phyloP scores from a whole-genome alignment of 1,140 invertebrate genomes.

The Zaprionus tsacasi region DNA sequence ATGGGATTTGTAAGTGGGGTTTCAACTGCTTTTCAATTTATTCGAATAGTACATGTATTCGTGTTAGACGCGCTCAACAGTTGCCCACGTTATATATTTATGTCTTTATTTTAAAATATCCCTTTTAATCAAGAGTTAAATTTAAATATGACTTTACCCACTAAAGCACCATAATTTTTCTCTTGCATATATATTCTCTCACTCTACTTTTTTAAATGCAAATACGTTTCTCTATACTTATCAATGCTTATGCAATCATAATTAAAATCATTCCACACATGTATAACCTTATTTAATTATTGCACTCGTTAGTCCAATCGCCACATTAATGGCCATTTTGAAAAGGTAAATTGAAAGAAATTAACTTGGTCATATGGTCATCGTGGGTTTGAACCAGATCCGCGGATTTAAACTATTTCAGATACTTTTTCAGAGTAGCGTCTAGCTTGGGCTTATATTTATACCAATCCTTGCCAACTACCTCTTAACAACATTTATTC shows the following conservation, averaged over 20 bases:
- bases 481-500: neutral
- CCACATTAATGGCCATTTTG: constrained; percentile 93
- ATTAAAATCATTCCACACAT: constrained; percentile 18
- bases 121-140: neutral
- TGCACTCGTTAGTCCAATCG: constrained; percentile 89
- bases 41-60: too few relatives aligned
- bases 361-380: constrained; percentile 23
- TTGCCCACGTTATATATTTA: neutral
- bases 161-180: constrained; percentile 73
- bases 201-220: constrained; percentile 64
- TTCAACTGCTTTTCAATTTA: too few relatives aligned
- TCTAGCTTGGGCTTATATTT: neutral
- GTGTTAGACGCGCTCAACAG: neutral
- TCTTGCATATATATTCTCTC: constrained; percentile 67
- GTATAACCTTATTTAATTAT: constrained; percentile 43
- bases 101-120: neutral
- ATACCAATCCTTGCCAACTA: neutral
- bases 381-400: neutral
- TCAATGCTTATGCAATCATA: constrained; percentile 62
- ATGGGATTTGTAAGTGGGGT: too few relatives aligned
- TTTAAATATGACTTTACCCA: constrained; percentile 47
- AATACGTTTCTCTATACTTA: constrained; percentile 37
- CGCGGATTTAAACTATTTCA: neutral
- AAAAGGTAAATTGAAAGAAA: constrained; percentile 88
- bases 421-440: neutral